Conservation (phyloP, 2,797 vertebrate species). For the Girardinus metallicus region DNA sequence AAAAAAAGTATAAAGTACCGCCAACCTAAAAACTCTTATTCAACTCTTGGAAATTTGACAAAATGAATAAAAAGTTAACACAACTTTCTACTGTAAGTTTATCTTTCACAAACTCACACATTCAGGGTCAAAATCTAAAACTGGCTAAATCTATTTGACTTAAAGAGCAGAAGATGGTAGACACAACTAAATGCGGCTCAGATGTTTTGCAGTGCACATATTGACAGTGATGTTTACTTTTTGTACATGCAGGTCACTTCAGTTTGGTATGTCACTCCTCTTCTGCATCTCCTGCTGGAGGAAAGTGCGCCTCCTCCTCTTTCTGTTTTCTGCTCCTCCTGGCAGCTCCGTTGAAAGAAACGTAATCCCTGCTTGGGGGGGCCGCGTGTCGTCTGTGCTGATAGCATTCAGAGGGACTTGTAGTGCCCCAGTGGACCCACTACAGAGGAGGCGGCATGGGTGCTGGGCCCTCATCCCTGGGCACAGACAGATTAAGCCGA, state of each 20-base stretch:
- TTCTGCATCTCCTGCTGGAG: conserved; percentile 62
- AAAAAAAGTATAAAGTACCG: too few species aligned
- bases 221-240: conserved; percentile 17
- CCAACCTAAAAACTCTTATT: too few species aligned
- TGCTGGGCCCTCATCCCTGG: conserved; percentile 68
- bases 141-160: too few species aligned
- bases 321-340: conserved; percentile 68
- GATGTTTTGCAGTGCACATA: not conserved
- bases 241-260: conserved; percentile 62
- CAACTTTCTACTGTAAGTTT: too few species aligned
- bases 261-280: conserved; percentile 72
- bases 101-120: too few species aligned
- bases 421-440: conserved; percentile 71
- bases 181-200: too few species aligned
- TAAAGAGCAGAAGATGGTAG: too few species aligned
- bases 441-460: conserved; percentile 69
- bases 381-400: conserved; percentile 77
- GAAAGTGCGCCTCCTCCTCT: conserved; percentile 69
- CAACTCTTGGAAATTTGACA: too few species aligned
- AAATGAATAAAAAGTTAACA: too few species aligned
- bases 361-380: conserved; percentile 81
- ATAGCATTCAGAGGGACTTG: conserved; percentile 81
- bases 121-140: too few species aligned
- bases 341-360: conserved; percentile 73
- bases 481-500: conserved; percentile 74